phyloP scores from a whole-genome alignment of 2,888 invertebrate species.

The Elegia similella region DNA sequence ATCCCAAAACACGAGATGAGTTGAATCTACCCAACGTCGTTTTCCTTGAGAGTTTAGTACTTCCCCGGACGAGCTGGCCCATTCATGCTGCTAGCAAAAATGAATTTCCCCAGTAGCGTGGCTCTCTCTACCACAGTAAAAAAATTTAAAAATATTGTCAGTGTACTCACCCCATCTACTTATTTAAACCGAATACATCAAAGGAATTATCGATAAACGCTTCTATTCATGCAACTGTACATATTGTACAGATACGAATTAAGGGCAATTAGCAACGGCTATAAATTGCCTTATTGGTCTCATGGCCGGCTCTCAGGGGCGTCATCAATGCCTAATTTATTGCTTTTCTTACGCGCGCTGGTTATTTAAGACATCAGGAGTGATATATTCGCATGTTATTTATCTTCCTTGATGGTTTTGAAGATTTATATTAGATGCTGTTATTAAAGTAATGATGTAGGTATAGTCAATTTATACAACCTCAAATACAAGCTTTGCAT shows the following conservation, averaged over 20 bases:
- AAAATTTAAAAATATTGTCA: too few relatives aligned
- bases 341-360: conserved; percentile 49
- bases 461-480: too few relatives aligned
- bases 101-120: too few relatives aligned
- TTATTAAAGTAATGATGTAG: too few relatives aligned
- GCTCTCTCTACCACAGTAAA: too few relatives aligned
- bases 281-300: conserved; percentile 57
- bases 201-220: conserved; percentile 1
- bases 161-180: not conserved
- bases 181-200: not conserved
- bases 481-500: too few relatives aligned
- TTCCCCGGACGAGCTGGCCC: too few relatives aligned
- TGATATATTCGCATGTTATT: conserved; percentile 10
- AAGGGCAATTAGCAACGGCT: conserved; percentile 60
- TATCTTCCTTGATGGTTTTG: not conserved
- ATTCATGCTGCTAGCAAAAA: too few relatives aligned
- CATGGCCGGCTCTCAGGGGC: conserved; percentile 53
- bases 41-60: too few relatives aligned
- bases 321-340: conserved; percentile 66
- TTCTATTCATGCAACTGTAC: not conserved
- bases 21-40: too few relatives aligned
- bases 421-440: conserved; percentile 10
- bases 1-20: too few relatives aligned
- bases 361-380: conserved; percentile 28
- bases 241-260: conserved; percentile 34